Base-by-base conservation (phyloP, 92 coral and sea anemone species). In the Parazoanthus atlanticus region DNA sequence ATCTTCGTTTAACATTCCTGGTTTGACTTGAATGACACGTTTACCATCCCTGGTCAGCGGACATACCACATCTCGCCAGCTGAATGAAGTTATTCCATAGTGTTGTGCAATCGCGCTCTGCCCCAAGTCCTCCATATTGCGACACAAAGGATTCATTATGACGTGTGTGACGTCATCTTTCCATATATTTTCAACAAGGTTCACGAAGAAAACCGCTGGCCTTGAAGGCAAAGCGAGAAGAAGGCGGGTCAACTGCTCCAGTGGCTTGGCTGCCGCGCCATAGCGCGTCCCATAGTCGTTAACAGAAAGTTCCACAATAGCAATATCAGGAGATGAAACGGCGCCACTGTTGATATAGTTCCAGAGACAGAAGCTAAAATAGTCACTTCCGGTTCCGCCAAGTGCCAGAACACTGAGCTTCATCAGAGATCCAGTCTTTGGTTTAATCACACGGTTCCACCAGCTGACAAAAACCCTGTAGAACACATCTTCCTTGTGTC, bases 1-100 rank as follows among this genome's bases (percentile, higher is more conserved):
- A 64, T 93, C 95, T 19, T 15, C 38, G 19, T 17, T 73, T 41
- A 73, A 21, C 88, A 78, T 90, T 52, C 88, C 79, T 12, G 82
- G 74, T 38, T 86, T 88, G 26, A 76, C 73, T 28, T 79, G 72
- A 38, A 81, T 73, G 32, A 56, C 54, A 10, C 80, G 84, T 38
- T 54, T 26, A 28, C 36, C 73, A 5, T 5, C 43, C 12, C 29
- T 19, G 41, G 77, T 73, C 85, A 84, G 86, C 86, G 98, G 98
- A 69, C 98, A 95, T 13, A 92, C 88, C 43, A 85, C 83, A 21
- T 95, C 98, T 16, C 98, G 98, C 94, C 90, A 91, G 81, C 94
- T 93, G 74, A 95, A 70, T 64, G 90, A 82, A 5, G 94, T 91
- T 49, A 95, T 90, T 31, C 92, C 91, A 91, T 95, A 95, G 65